phyloP scores from a whole-genome alignment of 2,113 vertebrate species.

The Rattus rattus region DNA sequence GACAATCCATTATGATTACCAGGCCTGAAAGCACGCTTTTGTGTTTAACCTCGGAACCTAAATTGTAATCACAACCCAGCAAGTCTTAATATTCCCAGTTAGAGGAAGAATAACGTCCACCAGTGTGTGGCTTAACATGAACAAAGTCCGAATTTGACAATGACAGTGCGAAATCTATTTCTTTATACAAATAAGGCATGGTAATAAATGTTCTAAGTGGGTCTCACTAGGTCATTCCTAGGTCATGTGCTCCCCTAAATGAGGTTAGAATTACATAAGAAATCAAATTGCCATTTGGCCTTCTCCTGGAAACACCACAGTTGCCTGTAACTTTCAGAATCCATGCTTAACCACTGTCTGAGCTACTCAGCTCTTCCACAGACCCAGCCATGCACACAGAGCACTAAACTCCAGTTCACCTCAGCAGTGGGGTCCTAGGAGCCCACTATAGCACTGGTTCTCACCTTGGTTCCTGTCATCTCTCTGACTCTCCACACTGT shows the following conservation, averaged over 20 bases:
- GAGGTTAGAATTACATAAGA: neutral
- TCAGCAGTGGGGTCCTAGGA: accelerated
- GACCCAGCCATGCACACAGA: accelerated
- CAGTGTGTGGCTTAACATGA: neutral
- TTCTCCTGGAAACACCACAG: neutral
- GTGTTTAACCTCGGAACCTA: neutral
- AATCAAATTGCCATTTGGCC: neutral
- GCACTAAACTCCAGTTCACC: accelerated
- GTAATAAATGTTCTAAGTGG: accelerated
- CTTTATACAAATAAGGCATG: neutral
- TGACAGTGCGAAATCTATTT: neutral
- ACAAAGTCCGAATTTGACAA: neutral
- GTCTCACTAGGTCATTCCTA: neutral
- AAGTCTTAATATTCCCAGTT: accelerated
- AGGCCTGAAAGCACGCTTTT: neutral
- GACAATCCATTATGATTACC: neutral
- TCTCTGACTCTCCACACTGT: neutral
- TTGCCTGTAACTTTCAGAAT: neutral
- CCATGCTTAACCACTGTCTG: neutral
- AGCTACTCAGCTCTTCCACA: neutral
- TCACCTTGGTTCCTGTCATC: neutral
- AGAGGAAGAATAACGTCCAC: neutral
- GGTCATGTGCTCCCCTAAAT: too few relatives aligned
- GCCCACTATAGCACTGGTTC: accelerated
- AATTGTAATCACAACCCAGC: neutral